Conservation (phyloP, 2,888 invertebrate genomes). For the Hydropsyche betteni region DNA sequence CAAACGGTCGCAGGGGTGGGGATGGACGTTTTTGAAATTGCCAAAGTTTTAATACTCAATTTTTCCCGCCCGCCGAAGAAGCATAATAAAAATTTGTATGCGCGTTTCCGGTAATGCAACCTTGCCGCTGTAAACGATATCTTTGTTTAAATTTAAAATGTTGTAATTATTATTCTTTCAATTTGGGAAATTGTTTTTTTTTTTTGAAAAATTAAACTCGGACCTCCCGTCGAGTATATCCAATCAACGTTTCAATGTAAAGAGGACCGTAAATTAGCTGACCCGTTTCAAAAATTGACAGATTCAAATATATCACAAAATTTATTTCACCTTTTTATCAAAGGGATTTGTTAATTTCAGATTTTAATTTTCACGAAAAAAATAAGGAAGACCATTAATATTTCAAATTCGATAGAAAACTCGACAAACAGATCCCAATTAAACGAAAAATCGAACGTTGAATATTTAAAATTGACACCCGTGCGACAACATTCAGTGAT, state of each 20-base stretch:
- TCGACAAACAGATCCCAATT: no score
- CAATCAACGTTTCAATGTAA: constrained; percentile 25
- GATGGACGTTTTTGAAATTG: constrained; percentile 23
- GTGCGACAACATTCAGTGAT: no score
- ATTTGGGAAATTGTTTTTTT: neutral
- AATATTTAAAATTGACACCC: no score
- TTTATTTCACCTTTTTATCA: constrained; percentile 18
- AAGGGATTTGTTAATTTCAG: constrained; percentile 19
- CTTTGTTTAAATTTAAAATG: neutral
- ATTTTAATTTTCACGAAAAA: no score
- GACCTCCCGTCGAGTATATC: neutral
- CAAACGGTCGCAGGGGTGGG: constrained; percentile 14
- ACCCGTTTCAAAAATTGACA: constrained; percentile 29
- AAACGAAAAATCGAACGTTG: no score
- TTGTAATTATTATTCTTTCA: neutral
- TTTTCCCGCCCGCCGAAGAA: constrained; percentile 5
- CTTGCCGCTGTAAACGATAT: neutral
- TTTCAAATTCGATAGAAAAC: no score
- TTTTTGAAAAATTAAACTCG: neutral
- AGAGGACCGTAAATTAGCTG: constrained; percentile 29
- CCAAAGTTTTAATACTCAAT: constrained; percentile 28
- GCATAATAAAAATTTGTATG: neutral
- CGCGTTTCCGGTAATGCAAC: neutral
- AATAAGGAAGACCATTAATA: no score
- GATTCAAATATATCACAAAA: constrained; percentile 28